Evolutionary conservation across 37 sponge, comb jelly and placozoan genomes (phyloP).

Genomic region (Theonella swinhoei): DNA sequence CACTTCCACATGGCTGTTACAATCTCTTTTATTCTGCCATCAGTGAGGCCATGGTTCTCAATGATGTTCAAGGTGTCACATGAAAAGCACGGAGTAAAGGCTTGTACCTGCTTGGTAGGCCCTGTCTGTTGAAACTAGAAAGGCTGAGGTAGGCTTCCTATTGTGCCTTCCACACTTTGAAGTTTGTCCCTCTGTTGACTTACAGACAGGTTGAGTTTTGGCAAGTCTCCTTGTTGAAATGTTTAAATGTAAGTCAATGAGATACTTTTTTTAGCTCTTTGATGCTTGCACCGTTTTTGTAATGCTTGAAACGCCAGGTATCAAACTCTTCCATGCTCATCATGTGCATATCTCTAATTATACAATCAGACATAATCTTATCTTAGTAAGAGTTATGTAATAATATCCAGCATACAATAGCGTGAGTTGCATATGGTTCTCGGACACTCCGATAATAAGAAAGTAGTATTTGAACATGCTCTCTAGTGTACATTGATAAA

Average conservation of each 20-base stretch:
- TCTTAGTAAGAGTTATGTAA: too few species aligned
- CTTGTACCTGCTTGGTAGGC: slow-evolving; percentile 31
- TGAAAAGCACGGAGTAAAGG: slow-evolving; percentile 34
- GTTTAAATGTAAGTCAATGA: slow-evolving; percentile 5
- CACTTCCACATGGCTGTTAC: slow-evolving; percentile 1
- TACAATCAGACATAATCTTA: too few species aligned
- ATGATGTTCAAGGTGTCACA: slow-evolving; percentile 33
- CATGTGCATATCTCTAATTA: too few species aligned
- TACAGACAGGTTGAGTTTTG: slow-evolving; percentile 45
- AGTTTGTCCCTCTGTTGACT: slow-evolving; percentile 40
- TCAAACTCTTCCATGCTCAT: background rate
- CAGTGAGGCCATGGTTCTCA: slow-evolving; percentile 40
- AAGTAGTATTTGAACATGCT: too few species aligned
- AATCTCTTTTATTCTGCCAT: background rate
- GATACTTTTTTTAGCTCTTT: background rate
- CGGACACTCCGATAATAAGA: too few species aligned
- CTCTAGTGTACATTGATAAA: too few species aligned
- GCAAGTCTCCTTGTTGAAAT: slow-evolving; percentile 36
- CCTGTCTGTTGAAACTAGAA: slow-evolving; percentile 8
- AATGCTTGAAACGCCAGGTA: background rate
- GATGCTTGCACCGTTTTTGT: too few species aligned
- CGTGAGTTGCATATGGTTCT: too few species aligned
- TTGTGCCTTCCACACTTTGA: slow-evolving; percentile 41
- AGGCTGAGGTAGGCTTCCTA: slow-evolving; percentile 40
- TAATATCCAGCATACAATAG: too few species aligned